Base-by-base conservation (phyloP, 2,888 invertebrate species). In the Gymnocheta viridis region DNA sequence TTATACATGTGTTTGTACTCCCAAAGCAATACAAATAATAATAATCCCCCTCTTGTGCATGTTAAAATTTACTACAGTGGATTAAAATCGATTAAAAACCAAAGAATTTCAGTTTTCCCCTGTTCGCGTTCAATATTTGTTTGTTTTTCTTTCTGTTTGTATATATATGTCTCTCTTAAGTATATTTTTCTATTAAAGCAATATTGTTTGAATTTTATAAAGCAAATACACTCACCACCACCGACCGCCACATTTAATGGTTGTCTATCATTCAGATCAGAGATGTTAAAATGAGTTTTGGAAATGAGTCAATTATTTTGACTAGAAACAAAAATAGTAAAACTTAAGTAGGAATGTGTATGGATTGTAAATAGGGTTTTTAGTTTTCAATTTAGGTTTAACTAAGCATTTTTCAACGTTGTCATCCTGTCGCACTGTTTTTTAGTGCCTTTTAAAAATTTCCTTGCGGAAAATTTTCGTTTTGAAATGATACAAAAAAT, bases 151-250 rank as follows among this genome's bases (percentile, higher is more conserved):
- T 35, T 64, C 14, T 44, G 41, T 77, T 58, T 47, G n/a, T n/a
- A n/a, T n/a, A n/a, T n/a, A n/a, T n/a, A n/a, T n/a, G 27, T 19
- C 44, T 67, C 47, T 49, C 66, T 58, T 35, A 58, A 47, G 67
- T 77, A 67, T 67, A 49, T 67, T 67, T 77, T 77, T 77, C 58
- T 58, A 67, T 67, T 77, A 47, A 77, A 77, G 67, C 56, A 77
- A 77, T 77, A 77, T 58, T 76, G 56, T 58, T 67, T 77, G 67
- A 27, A 77, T 77, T 77, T 77, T 5, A 58, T n/a, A 58, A 58
- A 14, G 47, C 47, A 77, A 47, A 77, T 17, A 64, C 4, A 41
- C 14, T 38, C 29, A 2, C 64, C 24, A 32, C 22, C 51, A 41
- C 14, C 19, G n/a, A n/a, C n/a, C n/a, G n/a, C n/a, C n/a, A n/a